Percentiles rank a stretch among this genome's conserved stretches.
Conservation (phyloP, 2,888 invertebrate genomes). For the Lumbricus terrestris region DNA sequence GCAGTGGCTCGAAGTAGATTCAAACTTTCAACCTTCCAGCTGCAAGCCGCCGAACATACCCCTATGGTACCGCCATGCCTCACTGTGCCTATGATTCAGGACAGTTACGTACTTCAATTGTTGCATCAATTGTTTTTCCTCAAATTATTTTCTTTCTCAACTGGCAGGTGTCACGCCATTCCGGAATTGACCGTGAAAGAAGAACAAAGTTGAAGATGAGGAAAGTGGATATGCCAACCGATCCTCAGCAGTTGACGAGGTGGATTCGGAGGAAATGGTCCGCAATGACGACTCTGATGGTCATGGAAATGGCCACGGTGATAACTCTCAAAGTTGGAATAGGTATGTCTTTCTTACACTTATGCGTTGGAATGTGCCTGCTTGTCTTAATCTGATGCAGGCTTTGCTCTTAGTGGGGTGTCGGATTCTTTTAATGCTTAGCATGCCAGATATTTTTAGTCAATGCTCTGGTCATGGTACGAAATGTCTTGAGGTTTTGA, state of each 20-base stretch:
- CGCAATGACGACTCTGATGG: conserved; percentile 19
- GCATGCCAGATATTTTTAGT: too few relatives aligned
- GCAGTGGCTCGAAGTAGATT: too few relatives aligned
- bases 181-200: neutral
- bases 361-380: neutral
- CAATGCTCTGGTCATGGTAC: too few relatives aligned
- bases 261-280: conserved; percentile 23
- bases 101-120: too few relatives aligned
- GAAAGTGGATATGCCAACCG: conserved; percentile 9
- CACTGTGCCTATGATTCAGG: too few relatives aligned
- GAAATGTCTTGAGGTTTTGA: too few relatives aligned
- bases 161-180: neutral
- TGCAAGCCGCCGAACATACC: too few relatives aligned
- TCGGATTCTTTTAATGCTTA: neutral
- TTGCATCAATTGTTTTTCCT: too few relatives aligned
- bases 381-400: neutral
- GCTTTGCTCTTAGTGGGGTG: neutral
- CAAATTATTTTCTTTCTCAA: neutral
- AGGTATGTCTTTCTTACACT: neutral
- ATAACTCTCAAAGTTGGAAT: conserved; percentile 18
- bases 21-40: too few relatives aligned
- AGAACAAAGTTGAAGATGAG: conserved; percentile 18
- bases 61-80: too few relatives aligned
- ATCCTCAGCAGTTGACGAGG: neutral
- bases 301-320: conserved; percentile 11